Evolutionary conservation across 2,888 invertebrate species (phyloP).

Genomic region (Hydriomena furcata): DNA sequence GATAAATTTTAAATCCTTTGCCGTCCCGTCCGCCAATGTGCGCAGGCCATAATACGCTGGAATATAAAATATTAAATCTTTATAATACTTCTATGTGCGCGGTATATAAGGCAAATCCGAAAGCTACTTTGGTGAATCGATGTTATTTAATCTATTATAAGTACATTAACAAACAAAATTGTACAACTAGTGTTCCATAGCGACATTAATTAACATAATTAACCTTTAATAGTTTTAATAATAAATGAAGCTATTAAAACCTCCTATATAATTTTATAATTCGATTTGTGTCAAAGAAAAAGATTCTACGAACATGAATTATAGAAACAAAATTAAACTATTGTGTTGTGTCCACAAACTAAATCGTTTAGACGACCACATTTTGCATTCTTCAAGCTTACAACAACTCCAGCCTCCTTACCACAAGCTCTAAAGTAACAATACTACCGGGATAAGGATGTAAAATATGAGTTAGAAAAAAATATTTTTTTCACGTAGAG

Average conservation of each 20-base stretch:
- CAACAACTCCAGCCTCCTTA: too few relatives aligned
- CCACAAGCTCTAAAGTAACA: too few relatives aligned
- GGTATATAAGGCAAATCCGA: conserved; percentile 20
- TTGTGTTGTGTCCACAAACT: conserved; percentile 18
- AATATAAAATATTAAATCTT: neutral
- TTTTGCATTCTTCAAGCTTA: too few relatives aligned
- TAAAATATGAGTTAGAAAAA: too few relatives aligned
- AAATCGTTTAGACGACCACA: too few relatives aligned
- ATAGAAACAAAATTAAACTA: conserved; percentile 41
- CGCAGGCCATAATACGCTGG: neutral
- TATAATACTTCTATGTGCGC: conserved; percentile 20
- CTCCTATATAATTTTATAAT: conserved; percentile 3
- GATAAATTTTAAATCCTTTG: too few relatives aligned
- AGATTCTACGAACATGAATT: too few relatives aligned
- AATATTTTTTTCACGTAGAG: too few relatives aligned
- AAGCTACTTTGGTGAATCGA: conserved; percentile 16
- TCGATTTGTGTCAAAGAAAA: conserved; percentile 12
- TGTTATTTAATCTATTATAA: conserved; percentile 4
- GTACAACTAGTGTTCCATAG: conserved; percentile 10
- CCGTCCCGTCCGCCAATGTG: too few relatives aligned
- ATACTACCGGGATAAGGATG: too few relatives aligned
- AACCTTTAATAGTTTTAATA: neutral
- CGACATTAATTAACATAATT: conserved; percentile 6
- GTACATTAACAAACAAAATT: conserved; percentile 11
- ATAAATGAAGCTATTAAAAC: conserved; percentile 14